Evolutionary conservation across 2,797 vertebrate species (phyloP).

Genomic region (Danio jaintianensis): DNA sequence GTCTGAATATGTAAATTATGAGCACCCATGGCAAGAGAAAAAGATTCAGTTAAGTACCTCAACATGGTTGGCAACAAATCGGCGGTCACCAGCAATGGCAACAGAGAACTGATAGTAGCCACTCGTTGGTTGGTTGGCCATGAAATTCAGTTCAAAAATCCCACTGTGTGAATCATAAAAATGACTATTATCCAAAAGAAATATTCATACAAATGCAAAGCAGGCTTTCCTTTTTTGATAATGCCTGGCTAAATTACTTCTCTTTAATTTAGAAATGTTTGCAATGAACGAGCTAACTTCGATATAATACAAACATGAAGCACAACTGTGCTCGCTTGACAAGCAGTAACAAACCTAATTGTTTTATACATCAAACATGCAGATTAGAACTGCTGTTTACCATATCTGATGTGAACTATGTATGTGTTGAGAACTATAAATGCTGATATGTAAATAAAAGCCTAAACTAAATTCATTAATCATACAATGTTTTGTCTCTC

Average conservation of each 20-base stretch:
- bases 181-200: background rate
- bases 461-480: background rate
- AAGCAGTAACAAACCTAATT: background rate
- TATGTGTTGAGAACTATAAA: background rate
- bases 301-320: background rate
- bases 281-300: background rate
- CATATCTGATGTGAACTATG: background rate
- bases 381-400: background rate
- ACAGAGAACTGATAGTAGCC: slow-evolving; percentile 96
- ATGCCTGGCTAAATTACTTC: background rate
- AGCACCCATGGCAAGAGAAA: background rate
- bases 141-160: slow-evolving; percentile 93
- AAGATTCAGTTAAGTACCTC: slow-evolving; percentile 81
- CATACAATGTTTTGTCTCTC: background rate
- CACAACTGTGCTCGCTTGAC: background rate
- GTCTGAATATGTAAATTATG: background rate
- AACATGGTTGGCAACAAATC: slow-evolving; percentile 90
- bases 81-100: slow-evolving; percentile 86
- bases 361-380: background rate
- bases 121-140: slow-evolving; percentile 89
- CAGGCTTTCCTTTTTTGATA: no score
- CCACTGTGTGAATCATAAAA: slow-evolving; percentile 79
- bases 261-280: background rate
- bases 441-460: background rate
- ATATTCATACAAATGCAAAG: no score